These are phyloP conservation scores for Calyptommatus sinebrachiatus DNA, from an alignment of 2,113 vertebrate genomes.

Conservation along the genomic window DNA sequence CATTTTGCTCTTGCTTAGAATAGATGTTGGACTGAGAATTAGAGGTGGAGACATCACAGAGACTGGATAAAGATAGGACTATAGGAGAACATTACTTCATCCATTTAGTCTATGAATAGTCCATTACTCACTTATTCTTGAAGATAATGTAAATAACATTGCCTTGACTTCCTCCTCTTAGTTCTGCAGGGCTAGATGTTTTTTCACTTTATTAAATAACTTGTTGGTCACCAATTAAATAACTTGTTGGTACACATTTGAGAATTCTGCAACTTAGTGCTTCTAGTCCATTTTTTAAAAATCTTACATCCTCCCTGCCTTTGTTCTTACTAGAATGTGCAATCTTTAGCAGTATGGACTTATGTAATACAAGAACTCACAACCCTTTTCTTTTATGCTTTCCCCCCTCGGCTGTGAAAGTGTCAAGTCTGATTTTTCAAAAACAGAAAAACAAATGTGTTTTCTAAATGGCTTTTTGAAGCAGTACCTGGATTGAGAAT, in stretches of 20 bases:
- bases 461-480: neutral
- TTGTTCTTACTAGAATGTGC: neutral
- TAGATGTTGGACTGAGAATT: neutral
- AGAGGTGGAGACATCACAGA: neutral
- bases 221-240: neutral
- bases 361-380: neutral
- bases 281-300: neutral
- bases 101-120: slow-evolving; percentile 1
- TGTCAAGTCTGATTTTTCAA: neutral
- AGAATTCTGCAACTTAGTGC: neutral
- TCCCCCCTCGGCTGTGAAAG: neutral
- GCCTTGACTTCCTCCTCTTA: neutral
- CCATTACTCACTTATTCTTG: slow-evolving; percentile 20
- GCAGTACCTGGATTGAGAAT: neutral
- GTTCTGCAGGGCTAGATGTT: neutral
- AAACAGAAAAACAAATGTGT: neutral
- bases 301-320: neutral
- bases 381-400: neutral
- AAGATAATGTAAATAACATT: neutral
- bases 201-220: no score
- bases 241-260: neutral
- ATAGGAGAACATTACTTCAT: neutral
- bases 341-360: neutral
- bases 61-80: slow-evolving; percentile 17
- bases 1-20: neutral